Percentiles rank a stretch among this genome's conserved stretches.
Conservation (phyloP, 2,113 vertebrate genomes). For the Sinocyclocheilus grahami region DNA sequence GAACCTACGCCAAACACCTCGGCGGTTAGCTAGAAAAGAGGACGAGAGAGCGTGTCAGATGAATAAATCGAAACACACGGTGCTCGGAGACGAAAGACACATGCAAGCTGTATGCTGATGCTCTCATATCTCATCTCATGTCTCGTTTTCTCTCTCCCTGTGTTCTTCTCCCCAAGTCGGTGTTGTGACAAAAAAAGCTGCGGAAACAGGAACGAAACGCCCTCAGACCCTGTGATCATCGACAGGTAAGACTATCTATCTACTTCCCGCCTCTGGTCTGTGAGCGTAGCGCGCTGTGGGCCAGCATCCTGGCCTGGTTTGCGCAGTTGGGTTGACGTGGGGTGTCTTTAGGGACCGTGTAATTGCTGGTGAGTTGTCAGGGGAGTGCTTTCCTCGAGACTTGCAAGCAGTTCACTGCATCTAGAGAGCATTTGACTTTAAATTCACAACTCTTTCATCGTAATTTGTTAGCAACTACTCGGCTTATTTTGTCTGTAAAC, state of each 20-base stretch:
- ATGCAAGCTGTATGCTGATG: constrained; percentile 42
- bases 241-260: constrained; percentile 84
- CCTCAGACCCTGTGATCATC: constrained; percentile 93
- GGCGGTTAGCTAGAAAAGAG: constrained; percentile 45
- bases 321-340: constrained; percentile 91
- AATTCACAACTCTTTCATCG: constrained; percentile 80
- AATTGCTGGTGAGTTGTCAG: constrained; percentile 90
- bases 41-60: constrained; percentile 39
- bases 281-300: constrained; percentile 5
- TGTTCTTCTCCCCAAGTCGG: constrained; percentile 74
- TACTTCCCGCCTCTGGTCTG: not conserved
- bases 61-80: constrained; percentile 35
- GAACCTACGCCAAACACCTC: constrained; percentile 38
- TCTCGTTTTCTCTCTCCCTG: constrained; percentile 47
- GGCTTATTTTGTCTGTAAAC: constrained; percentile 59
- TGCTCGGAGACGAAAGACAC: constrained; percentile 40
- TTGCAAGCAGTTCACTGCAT: constrained; percentile 83
- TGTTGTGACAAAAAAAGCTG: constrained; percentile 97
- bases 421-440: constrained; percentile 85
- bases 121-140: constrained; percentile 43
- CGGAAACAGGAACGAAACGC: constrained; percentile 90
- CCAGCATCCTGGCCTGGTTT: constrained; percentile 47
- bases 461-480: constrained; percentile 86
- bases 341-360: constrained; percentile 88
- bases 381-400: constrained; percentile 87